These are phyloP conservation scores for Therioaphis trifolii DNA, from an alignment of 2,888 invertebrate genomes.

Conservation along the genomic window DNA sequence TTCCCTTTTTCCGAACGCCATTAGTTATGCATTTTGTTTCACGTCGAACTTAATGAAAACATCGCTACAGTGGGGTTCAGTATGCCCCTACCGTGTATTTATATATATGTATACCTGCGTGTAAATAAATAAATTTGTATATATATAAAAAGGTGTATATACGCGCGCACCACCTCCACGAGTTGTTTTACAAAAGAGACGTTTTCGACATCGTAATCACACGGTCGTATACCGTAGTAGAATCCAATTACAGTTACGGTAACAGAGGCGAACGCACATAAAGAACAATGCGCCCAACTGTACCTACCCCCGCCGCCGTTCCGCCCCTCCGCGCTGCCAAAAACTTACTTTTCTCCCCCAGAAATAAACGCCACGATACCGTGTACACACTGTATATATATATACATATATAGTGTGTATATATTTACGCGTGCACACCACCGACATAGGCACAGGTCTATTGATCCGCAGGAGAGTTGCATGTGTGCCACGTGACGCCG, in stretches of 20 bases:
- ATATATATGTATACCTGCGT: no score
- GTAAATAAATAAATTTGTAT: no score
- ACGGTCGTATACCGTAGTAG: conserved; percentile 41
- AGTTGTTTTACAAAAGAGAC: conserved; percentile 55
- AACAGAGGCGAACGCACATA: conserved; percentile 46
- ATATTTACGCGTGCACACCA: neutral
- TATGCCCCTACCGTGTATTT: neutral
- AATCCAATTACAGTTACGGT: conserved; percentile 61
- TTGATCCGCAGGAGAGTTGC: conserved; percentile 55
- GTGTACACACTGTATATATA: conserved; percentile 45
- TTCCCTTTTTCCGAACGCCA: neutral
- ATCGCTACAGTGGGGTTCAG: conserved; percentile 23
- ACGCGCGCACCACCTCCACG: neutral
- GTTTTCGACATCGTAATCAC: conserved; percentile 62
- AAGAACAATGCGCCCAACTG: conserved; percentile 53
- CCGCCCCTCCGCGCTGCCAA: conserved; percentile 16
- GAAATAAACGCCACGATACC: conserved; percentile 61
- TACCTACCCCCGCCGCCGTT: neutral
- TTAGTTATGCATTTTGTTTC: conserved; percentile 33
- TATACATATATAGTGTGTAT: no score
- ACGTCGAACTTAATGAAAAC: conserved; percentile 43
- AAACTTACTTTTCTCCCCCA: conserved; percentile 61
- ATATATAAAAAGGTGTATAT: no score
- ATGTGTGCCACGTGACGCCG: conserved; percentile 54
- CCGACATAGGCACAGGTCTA: conserved; percentile 40